A percentile compares a stretch with the other conserved stretches of the same genome.
Evolutionary conservation across 2,797 vertebrate species (phyloP).

Genomic region (Aselliscus stoliczkanus): DNA sequence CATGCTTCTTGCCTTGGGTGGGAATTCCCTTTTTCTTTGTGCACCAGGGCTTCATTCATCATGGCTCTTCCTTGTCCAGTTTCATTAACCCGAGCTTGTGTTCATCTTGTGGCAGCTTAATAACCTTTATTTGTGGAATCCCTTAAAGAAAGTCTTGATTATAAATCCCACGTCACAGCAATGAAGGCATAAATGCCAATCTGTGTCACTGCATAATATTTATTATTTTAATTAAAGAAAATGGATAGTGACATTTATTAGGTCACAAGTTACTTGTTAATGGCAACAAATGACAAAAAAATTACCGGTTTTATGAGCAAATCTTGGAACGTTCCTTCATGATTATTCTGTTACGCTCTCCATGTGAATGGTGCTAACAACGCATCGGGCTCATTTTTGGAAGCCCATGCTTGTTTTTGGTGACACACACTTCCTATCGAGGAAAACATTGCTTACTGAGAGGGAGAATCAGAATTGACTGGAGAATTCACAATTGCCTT

Average conservation of each 20-base stretch:
- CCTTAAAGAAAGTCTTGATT: constrained; percentile 88
- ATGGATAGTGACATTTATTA: constrained; percentile 93
- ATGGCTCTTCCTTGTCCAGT: constrained; percentile 86
- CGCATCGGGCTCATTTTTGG: background rate
- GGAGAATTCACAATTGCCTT: background rate
- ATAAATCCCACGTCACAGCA: constrained; percentile 89
- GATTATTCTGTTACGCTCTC: constrained; percentile 79
- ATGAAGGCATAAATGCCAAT: constrained; percentile 91
- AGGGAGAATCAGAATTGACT: background rate
- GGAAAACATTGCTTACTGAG: background rate
- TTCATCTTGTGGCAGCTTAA: constrained; percentile 92
- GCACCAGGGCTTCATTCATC: constrained; percentile 76
- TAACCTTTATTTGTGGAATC: constrained; percentile 93
- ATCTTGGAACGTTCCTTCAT: constrained; percentile 81
- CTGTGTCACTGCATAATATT: constrained; percentile 91
- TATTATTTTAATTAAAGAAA: constrained; percentile 99
- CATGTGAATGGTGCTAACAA: constrained; percentile 62
- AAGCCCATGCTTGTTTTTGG: background rate
- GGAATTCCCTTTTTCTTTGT: constrained; percentile 29
- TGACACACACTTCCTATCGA: background rate
- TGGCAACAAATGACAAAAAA: constrained; percentile 84
- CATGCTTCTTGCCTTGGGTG: constrained; percentile 75
- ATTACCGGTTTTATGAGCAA: constrained; percentile 83
- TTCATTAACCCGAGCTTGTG: constrained; percentile 92
- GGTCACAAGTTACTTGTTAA: constrained; percentile 90